Percentiles rank a stretch among this genome's conserved stretches.
phyloP scores from a whole-genome alignment of 2,888 invertebrate species.

The Linyphia triangularis region DNA sequence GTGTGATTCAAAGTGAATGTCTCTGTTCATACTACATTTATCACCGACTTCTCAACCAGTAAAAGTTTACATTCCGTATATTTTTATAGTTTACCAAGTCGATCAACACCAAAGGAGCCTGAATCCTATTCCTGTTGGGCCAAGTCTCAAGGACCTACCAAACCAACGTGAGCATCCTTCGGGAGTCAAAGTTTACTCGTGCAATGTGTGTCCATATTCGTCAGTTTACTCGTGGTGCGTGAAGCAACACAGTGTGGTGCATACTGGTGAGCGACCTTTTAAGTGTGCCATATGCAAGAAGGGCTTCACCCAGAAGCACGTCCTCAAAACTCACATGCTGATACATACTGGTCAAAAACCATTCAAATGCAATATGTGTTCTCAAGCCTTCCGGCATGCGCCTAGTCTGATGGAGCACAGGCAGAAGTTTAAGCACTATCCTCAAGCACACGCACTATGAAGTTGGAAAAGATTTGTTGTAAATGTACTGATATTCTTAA shows the following conservation, averaged over 20 bases:
- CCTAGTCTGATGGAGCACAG: slow-evolving; percentile 18
- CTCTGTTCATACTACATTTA: no score
- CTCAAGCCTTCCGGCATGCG: neutral
- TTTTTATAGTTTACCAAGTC: no score
- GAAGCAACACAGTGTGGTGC: neutral
- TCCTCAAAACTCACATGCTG: neutral
- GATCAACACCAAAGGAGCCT: neutral
- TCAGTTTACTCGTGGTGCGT: neutral
- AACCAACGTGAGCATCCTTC: neutral
- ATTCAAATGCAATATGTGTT: neutral
- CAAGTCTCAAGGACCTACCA: neutral
- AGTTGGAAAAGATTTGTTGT: no score
- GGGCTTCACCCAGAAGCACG: neutral
- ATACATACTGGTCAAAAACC: slow-evolving; percentile 1
- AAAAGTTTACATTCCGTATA: no score
- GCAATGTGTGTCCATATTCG: neutral
- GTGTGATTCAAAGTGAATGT: no score
- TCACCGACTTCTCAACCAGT: no score
- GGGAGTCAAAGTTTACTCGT: neutral
- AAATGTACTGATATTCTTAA: no score
- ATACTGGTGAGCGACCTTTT: neutral
- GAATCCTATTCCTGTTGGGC: neutral
- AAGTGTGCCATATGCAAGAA: neutral
- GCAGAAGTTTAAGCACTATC: neutral
- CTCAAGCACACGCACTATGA: no score